Evolutionary conservation across 2,888 invertebrate genomes (phyloP).

Genomic region (Pteria penguin): DNA sequence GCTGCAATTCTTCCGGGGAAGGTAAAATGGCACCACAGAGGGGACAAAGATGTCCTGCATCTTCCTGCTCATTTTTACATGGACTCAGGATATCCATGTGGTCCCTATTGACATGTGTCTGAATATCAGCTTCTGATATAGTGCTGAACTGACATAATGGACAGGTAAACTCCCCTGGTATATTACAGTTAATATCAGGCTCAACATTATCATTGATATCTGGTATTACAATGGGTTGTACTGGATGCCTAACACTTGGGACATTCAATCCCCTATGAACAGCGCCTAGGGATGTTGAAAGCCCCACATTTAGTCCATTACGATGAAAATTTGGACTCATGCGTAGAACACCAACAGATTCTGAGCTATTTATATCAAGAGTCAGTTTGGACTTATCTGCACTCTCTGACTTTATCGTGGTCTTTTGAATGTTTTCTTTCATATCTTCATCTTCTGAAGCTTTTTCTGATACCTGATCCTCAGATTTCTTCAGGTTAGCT

Average conservation of each 20-base stretch:
- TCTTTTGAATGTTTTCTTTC: slow-evolving; percentile 3
- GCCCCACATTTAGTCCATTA: not conserved
- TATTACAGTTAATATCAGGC: slow-evolving; percentile 61
- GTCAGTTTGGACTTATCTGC: slow-evolving; percentile 1
- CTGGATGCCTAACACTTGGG: not conserved
- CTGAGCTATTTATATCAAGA: not conserved
- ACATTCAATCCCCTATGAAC: slow-evolving; percentile 1
- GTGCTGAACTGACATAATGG: slow-evolving; percentile 90
- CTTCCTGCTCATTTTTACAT: slow-evolving; percentile 32
- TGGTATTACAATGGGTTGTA: slow-evolving; percentile 41
- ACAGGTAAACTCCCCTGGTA: slow-evolving; percentile 81
- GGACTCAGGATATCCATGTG: slow-evolving; percentile 83
- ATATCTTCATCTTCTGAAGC: not conserved
- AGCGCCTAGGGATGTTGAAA: not conserved
- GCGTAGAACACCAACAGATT: slow-evolving; percentile 10
- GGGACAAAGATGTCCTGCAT: slow-evolving; percentile 84
- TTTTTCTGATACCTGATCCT: not conserved
- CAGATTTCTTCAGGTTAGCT: not conserved
- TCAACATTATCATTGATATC: slow-evolving; percentile 64
- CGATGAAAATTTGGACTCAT: slow-evolving; percentile 10
- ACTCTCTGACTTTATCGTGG: not conserved
- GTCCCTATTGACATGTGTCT: slow-evolving; percentile 90
- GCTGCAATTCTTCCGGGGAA: slow-evolving; percentile 85
- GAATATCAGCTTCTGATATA: slow-evolving; percentile 87
- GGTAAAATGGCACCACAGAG: slow-evolving; percentile 87